Evolutionary conservation across 2,888 invertebrate genomes (phyloP), one percentile per base, ranked within the genome.

Genomic region (Drosophila stalkeri): DNA sequence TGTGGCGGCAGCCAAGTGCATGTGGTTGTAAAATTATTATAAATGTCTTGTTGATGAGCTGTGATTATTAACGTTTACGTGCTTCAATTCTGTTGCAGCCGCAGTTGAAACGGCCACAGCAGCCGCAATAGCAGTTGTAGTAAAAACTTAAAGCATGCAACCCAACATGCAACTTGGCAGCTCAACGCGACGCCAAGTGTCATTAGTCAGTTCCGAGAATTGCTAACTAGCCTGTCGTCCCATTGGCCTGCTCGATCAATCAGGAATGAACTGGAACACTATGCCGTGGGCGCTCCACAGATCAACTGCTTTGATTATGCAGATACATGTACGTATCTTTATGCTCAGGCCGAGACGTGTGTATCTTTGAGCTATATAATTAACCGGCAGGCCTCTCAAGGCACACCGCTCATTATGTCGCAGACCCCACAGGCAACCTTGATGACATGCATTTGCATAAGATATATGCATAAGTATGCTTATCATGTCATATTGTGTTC

Each of bases 1-100:
- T 47, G 60, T 51, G 46, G 65, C 33, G 64, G 41, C 61, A 41
- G 47, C 35, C 64, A 44, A 75, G 55, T 80, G 80, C 74, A 77
- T 67, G 81, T 75, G 77, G 65, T 85, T 78, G 85, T 87, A 79
- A 85, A 87, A 87, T 86, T 87, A 86, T 87, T 87, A 89, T 87
- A 87, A 87, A 87, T 89, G 86, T 89, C 70, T 75, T 81, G 76
- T 84, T 89, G 86, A 87, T 87, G 86, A 87, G 86, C 86, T 87
- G 86, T 82, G 86, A 87, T 87, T 87, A 89, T 87, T 80, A 86
- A 77, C 84, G 82, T 87, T 83, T 86, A 83, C 83, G 71, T 84
- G 89, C 82, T 60, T 75, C 86, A 84, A 78, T 80, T 82, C 63
- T 69, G 68, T 44, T 59, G 71, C 57, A 59, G 54, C 46, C 52